Evolutionary conservation across 2,888 invertebrate species (phyloP), one percentile per base, ranked within the genome.

Genomic region (Kryphioiulus occultus): DNA sequence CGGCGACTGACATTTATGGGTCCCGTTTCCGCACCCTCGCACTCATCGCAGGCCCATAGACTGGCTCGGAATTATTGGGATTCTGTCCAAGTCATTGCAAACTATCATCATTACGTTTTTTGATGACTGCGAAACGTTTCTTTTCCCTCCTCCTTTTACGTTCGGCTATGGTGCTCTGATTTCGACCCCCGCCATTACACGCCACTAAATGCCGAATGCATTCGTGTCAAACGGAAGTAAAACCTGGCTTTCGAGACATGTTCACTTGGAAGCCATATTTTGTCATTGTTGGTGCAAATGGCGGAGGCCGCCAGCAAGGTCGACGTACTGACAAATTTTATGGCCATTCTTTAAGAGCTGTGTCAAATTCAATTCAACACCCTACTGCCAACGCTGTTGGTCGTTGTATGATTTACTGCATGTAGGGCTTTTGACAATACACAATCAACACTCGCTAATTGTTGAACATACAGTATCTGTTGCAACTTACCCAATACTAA

Each of bases 1-100:
- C 44, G 85, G 22, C 85, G 85, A 85, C 85, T 85, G 39, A 85
- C 39, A 42, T 85, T 85, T 85, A 85, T 85, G 85, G 84, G 44
- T 35, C 85, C 44, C 35, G 35, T 42, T 85, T 42, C 39, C 85
- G 85, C 85, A 85, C 85, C 44, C 85, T 85, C 32, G 85, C 85
- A 85, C 85, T 85, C 68, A 26, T 68, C 78, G 78, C 30, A 78
- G 78, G 26, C 78, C 78, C 78, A 32, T 30, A 78, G 15, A 78
- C 78, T 78, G 78, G 30, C 78, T 78, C 30, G 78, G 78, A 78
- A 78, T 78, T 78, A 78, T 78, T 78, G 78, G 78, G 78, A 78
- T 78, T 78, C 78, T 78, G 78, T 78, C 78, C 78, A 78, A 78
- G 78, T 78, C 78, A 78, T 78, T 78, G 78, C 78, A 30, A 78